Base-by-base conservation (phyloP, 2,797 vertebrate species). In the Poecilia wingei region DNA sequence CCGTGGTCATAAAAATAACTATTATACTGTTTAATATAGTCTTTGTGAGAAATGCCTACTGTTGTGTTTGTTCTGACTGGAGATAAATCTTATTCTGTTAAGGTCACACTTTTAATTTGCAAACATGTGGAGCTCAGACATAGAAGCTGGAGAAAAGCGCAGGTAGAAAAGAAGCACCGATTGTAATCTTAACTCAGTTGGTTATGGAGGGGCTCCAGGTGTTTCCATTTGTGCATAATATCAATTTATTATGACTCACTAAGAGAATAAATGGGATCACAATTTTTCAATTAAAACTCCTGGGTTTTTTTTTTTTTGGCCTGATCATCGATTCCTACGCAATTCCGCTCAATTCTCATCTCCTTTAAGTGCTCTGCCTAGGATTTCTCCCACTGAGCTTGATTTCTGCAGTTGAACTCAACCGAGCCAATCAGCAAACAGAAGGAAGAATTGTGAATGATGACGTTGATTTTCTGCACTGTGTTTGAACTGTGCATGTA, bases 131-230 rank as follows among this genome's bases (percentile, higher is more conserved):
- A 80, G 77, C 78, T 82, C 82, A 87, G 69, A 91, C 83, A 87
- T 76, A 78, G 76, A 80, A 59, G 74, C 39, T 59, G 46, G 31
- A 79, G 0, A 46, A 77, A 77, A 22, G 20, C 46, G 47, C 61
- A 75, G 61, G 43, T 31, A 59, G 51, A 59, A 76, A 57, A 68
- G 46, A 51, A 70, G 55, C 22, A 71, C 31, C 86, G 82, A 91
- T 93, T 90, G 85, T 76, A 87, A 89, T 86, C 82, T 84, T 79
- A 66, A 84, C 85, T 91, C 90, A 80, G 88, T 87, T 81, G 81
- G 87, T 82, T 81, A 91, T 82, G 49, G 84, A 90, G 88, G 78
- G 83, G 74, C 89, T 92, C 89, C 92, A 93, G 91, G 92, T 95
- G 92, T 80, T 89, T 92, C 81, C 51, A 86, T 86, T 91, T 89